Evolutionary conservation across 2,113 vertebrate species (phyloP).

Genomic region (Rhadina sibilatrix): DNA sequence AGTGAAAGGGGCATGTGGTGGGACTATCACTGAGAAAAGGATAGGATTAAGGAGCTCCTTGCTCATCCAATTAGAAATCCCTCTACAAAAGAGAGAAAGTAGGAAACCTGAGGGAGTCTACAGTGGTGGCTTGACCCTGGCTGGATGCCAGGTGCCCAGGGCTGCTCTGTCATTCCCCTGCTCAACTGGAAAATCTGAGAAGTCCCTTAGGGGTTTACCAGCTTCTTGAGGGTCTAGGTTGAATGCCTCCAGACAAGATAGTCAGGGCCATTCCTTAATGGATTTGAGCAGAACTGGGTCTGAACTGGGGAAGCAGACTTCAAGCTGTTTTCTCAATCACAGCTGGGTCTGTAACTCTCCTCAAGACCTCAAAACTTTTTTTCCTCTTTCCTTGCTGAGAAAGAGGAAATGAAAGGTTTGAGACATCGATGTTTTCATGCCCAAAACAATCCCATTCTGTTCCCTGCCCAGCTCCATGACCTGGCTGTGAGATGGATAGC

Average conservation of each 20-base stretch:
- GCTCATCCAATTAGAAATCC: background rate
- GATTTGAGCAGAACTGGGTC: background rate
- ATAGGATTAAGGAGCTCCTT: background rate
- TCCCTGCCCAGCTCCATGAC: background rate
- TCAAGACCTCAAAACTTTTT: background rate
- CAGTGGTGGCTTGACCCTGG: background rate
- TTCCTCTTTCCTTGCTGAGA: background rate
- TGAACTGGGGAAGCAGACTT: background rate
- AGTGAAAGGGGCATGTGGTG: background rate
- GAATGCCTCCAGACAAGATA: background rate
- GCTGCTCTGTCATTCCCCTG: background rate
- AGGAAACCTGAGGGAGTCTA: background rate
- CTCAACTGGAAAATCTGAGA: background rate
- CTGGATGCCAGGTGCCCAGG: background rate
- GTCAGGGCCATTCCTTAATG: background rate
- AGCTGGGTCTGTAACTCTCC: background rate
- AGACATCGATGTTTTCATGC: background rate
- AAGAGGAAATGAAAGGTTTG: background rate
- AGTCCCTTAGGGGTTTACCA: background rate
- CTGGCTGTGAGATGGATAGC: accelerated
- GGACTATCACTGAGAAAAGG: background rate
- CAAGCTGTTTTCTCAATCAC: background rate
- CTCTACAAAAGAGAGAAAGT: background rate
- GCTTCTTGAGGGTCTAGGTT: background rate
- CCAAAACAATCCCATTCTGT: background rate